Evolutionary conservation across 2,113 vertebrate genomes (phyloP), one percentile per base, ranked within the genome.

Genomic region (Perca flavescens): DNA sequence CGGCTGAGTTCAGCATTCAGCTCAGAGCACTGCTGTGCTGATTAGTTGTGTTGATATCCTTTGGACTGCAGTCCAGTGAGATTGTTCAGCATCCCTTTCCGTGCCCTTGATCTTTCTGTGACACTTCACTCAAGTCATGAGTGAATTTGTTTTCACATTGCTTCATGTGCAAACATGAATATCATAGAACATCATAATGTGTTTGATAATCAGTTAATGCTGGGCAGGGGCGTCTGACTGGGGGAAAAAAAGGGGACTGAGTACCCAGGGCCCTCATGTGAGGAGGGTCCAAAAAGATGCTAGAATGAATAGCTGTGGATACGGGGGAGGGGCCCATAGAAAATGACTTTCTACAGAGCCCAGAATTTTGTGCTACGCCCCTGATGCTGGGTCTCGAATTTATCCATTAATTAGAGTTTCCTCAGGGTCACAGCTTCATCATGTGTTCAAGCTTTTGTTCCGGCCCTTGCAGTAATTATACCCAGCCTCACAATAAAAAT

Each of bases 361-460:
- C 25, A 25, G 25, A 25, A 25, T 25, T 25, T 25, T 25, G 25
- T 25, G 25, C 25, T 25, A 25, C 25, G 25, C 25, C 25, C 25
- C 25, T 25, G 25, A 25, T 25, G 25, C 25, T 25, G 25, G 25
- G 25, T 31, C 36, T 10, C 9, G 36, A 40, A 54, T 25, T 34
- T 52, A 74, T 77, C 22, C 68, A 79, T 67, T 66, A 54, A 72
- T 87, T 60, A 22, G 15, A 58, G 57, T 50, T 69, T 69, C 34
- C 43, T 58, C 57, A 63, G 77, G 69, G 74, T 80, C 74, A 40
- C 16, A 58, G 54, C 54, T 49, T 83, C 34, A 40, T 83, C 34
- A 40, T 53, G 61, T 52, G 63, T 65, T 54, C 7, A 52, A 64
- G n/a, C 22, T 57, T 61, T 54, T 77, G 50, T 64, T 63, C 47